Conservation (phyloP, 2,888 invertebrate genomes). For the Blastobasis lacticolella region DNA sequence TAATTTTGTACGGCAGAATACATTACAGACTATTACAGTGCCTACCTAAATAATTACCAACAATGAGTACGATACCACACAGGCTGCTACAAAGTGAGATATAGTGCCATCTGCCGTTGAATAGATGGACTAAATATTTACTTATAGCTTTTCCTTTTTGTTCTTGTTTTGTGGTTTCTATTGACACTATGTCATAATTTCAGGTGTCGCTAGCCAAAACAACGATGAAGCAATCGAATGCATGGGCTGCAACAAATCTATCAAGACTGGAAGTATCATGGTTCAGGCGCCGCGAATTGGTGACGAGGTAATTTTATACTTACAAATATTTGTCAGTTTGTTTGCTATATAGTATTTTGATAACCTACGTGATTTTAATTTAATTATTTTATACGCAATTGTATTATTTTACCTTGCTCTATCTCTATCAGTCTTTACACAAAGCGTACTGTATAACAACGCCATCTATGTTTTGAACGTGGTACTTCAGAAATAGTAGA, state of each 20-base stretch:
- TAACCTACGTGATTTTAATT: neutral
- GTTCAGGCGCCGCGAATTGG: slow-evolving; percentile 90
- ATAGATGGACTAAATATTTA: slow-evolving; percentile 9
- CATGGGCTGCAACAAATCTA: slow-evolving; percentile 84
- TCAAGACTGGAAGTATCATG: slow-evolving; percentile 86
- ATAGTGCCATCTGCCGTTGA: slow-evolving; percentile 15
- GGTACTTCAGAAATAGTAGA: neutral
- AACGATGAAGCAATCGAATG: slow-evolving; percentile 79
- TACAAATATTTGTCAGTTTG: neutral
- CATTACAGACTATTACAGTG: too few species aligned
- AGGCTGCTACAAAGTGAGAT: slow-evolving; percentile 4
- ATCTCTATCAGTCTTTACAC: neutral
- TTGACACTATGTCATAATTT: slow-evolving; percentile 20
- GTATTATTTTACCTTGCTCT: slow-evolving; percentile 19
- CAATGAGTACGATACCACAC: too few species aligned
- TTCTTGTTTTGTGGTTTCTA: neutral
- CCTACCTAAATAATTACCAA: too few species aligned
- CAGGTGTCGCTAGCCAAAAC: slow-evolving; percentile 77
- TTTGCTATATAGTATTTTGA: neutral
- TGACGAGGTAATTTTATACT: slow-evolving; percentile 60
- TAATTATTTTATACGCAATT: neutral
- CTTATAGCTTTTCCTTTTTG: neutral
- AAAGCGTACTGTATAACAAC: slow-evolving; percentile 5
- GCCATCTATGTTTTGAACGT: neutral
- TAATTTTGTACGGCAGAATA: too few species aligned